Evolutionary conservation across 2,888 invertebrate genomes (phyloP).

Genomic region (Hipparchia sbordonii): DNA sequence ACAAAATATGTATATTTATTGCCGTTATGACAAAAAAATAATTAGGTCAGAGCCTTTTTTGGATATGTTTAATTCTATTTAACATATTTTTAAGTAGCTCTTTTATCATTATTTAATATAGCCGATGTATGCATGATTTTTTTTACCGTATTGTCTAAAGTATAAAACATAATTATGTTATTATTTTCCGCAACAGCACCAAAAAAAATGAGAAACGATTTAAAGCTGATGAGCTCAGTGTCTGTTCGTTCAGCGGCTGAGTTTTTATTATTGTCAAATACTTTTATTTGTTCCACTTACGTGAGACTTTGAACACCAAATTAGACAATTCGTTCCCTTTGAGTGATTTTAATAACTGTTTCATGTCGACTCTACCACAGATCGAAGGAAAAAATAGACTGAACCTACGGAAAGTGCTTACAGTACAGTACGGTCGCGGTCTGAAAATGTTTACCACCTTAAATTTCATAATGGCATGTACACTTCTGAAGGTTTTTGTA

Average conservation of each 20-base stretch:
- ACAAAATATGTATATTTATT: too few relatives aligned
- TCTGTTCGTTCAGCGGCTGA: slow-evolving; percentile 3
- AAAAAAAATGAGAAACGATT: slow-evolving; percentile 26
- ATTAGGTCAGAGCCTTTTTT: too few relatives aligned
- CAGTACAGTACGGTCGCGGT: too few relatives aligned
- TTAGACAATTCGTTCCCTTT: slow-evolving; percentile 22
- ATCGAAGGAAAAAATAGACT: not conserved
- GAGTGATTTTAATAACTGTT: slow-evolving; percentile 17
- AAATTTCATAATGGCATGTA: too few relatives aligned
- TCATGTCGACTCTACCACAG: slow-evolving; percentile 1
- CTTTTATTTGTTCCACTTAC: slow-evolving; percentile 24
- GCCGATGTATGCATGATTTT: not conserved
- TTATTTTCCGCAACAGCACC: slow-evolving; percentile 28
- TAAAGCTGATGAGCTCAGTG: slow-evolving; percentile 14
- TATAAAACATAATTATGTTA: slow-evolving; percentile 5
- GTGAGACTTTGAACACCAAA: slow-evolving; percentile 17
- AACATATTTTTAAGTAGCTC: too few relatives aligned
- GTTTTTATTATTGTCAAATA: slow-evolving; percentile 22
- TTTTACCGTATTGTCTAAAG: not conserved
- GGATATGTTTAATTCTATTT: too few relatives aligned
- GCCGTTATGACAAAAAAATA: too few relatives aligned
- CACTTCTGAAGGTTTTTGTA: too few relatives aligned
- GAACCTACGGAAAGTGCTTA: not conserved
- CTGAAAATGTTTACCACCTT: too few relatives aligned
- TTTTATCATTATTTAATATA: not conserved